Base-by-base conservation (phyloP, 2,888 invertebrate genomes). In the Andricus quercusramuli region DNA sequence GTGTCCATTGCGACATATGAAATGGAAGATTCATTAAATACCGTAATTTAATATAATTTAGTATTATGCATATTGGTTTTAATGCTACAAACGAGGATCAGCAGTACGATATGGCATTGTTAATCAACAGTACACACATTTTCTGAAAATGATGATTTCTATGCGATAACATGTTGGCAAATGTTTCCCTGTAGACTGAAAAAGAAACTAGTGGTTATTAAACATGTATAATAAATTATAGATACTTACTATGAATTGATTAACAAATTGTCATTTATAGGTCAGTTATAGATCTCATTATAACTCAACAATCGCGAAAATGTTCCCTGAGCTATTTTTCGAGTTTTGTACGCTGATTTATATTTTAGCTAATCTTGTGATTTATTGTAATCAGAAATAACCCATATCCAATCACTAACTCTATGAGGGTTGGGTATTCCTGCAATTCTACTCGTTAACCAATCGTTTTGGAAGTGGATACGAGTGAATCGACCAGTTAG, bases 401-500 rank as follows among this genome's bases (percentile, higher is more conserved):
- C 15, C 2, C 17, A 17, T 15, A 29, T 29, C 64, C 25, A 17
- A 29, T 29, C 17, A 64, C 5, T 64, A 64, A 64, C 29, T 64
- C 64, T 29, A 29, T 29, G 29, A 64, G 64, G 64, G 64, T 64
- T 29, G 17, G 29, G 6, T 17, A 17, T 64, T 13, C 25, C 25
- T 6, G 29, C 29, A 3, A 64, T 29, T 25, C 64, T 29, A 17
- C 25, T 64, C 64, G 64, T 64, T 64, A 64, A 64, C 64, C 64
- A 29, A 29, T 64, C 64, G 86, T 87, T 88, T 88, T 87, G 85
- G 86, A 88, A 83, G 88, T 87, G 86, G 87, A 88, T 87, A 80
- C 80, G 86, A 77, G 87, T 87, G 85, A 87, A 88, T 89, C 82
- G 82, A 85, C 86, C 86, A 87, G 90, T 90, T 88, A 89, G 86